Percentiles rank a stretch among this genome's conserved stretches.
Evolutionary conservation across 2,888 invertebrate genomes (phyloP).

Genomic region (Idaea biselata): DNA sequence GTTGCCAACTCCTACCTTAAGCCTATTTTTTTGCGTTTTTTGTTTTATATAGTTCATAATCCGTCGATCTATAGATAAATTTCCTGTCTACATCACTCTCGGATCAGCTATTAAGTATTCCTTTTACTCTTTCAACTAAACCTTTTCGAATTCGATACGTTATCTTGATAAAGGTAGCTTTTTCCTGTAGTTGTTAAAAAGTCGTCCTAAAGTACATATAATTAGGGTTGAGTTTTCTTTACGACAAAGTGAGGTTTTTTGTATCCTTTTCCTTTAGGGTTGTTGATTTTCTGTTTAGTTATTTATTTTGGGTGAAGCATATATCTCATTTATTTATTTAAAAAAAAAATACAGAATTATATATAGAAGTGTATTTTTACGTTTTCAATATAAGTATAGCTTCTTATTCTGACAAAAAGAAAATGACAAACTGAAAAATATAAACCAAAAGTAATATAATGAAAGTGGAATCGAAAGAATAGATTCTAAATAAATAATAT

Average conservation of each 20-base stretch:
- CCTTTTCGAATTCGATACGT: constrained; percentile 1
- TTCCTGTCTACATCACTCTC: background rate
- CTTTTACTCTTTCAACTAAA: constrained; percentile 1
- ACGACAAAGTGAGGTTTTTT: background rate
- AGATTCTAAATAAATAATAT: too few species aligned
- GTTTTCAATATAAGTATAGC: too few species aligned
- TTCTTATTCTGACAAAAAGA: too few species aligned
- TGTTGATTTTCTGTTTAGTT: background rate
- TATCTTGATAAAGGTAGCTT: background rate
- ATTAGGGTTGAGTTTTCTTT: background rate
- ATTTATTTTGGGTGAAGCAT: background rate
- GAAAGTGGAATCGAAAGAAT: too few species aligned
- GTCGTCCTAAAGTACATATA: background rate
- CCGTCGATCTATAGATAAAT: background rate
- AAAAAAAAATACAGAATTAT: too few species aligned
- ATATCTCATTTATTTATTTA: background rate
- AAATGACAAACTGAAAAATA: too few species aligned
- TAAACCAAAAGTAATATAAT: too few species aligned
- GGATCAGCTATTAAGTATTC: background rate
- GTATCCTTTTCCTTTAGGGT: background rate
- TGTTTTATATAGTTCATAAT: background rate
- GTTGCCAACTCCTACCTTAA: too few species aligned
- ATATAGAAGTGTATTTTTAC: too few species aligned
- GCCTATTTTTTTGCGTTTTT: too few species aligned
- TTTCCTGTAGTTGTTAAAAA: background rate